Evolutionary conservation across 2,113 vertebrate genomes (phyloP).

Genomic region (Colossoma macropomum): DNA sequence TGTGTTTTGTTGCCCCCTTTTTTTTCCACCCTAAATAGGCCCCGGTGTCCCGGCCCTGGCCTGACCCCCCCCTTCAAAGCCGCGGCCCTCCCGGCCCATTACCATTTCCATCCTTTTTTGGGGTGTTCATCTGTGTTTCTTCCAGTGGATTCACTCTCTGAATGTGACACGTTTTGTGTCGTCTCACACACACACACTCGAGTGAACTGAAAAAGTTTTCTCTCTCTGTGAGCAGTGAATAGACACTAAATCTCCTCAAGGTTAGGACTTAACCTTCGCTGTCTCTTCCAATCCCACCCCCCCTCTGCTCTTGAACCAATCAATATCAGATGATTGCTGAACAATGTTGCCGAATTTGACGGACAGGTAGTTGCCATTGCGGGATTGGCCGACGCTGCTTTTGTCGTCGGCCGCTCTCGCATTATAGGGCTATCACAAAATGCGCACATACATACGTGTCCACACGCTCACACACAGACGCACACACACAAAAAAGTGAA

Average conservation of each 20-base stretch:
- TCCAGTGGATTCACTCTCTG: conserved; percentile 99
- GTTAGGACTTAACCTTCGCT: conserved; percentile 99
- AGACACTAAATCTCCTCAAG: conserved; percentile 99
- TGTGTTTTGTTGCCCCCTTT: conserved; percentile 80
- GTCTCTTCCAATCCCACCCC: conserved; percentile 40
- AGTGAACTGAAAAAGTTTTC: conserved; percentile 41
- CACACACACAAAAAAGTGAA: conserved; percentile 93
- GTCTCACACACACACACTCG: conserved; percentile 68
- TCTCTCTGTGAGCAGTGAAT: conserved; percentile 89
- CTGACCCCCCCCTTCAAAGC: conserved; percentile 83
- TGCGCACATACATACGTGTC: conserved; percentile 64
- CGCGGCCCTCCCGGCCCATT: conserved; percentile 91
- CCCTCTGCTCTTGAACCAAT: conserved; percentile 97
- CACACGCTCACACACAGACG: conserved; percentile 63
- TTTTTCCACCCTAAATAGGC: conserved; percentile 81
- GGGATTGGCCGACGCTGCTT: conserved; percentile 96
- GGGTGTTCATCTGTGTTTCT: conserved; percentile 98
- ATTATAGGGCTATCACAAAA: conserved; percentile 93
- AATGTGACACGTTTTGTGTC: conserved; percentile 99
- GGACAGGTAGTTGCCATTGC: conserved; percentile 98
- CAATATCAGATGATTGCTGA: conserved; percentile 99
- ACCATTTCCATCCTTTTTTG: conserved; percentile 98
- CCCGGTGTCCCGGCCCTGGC: conserved; percentile 65
- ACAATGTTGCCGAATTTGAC: conserved; percentile 98
- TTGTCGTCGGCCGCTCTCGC: conserved; percentile 95